A percentile compares a stretch with the other conserved stretches of the same genome.
These are phyloP conservation scores for Dermatophagoides farinae DNA, from an alignment of 1,140 invertebrate genomes.

Conservation along the genomic window DNA sequence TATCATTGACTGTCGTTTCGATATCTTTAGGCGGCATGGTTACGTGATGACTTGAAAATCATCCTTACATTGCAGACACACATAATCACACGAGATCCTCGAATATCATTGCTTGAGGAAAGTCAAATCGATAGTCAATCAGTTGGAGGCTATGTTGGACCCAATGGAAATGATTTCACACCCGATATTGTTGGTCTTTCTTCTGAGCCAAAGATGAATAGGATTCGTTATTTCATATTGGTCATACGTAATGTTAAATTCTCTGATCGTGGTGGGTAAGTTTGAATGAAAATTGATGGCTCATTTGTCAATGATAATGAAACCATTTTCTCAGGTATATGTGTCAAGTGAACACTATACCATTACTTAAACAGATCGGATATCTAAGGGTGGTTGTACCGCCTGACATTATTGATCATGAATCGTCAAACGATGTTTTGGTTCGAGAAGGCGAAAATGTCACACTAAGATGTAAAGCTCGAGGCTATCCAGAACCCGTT, in stretches of 20 bases:
- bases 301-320: neutral
- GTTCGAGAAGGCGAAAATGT: slow-evolving; percentile 73
- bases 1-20: neutral
- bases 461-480: slow-evolving; percentile 60
- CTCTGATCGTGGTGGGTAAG: slow-evolving; percentile 9
- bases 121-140: slow-evolving; percentile 45
- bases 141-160: slow-evolving; percentile 52
- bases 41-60: slow-evolving; percentile 79
- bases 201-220: slow-evolving; percentile 29
- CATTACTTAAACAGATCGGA: slow-evolving; percentile 70
- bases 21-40: slow-evolving; percentile 41
- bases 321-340: slow-evolving; percentile 7
- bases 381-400: slow-evolving; percentile 80
- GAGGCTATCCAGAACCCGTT: slow-evolving; percentile 59
- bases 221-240: slow-evolving; percentile 42
- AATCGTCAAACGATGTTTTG: slow-evolving; percentile 70
- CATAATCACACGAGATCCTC: slow-evolving; percentile 72
- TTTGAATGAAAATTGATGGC: neutral
- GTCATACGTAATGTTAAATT: slow-evolving; percentile 64
- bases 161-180: slow-evolving; percentile 48
- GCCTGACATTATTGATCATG: slow-evolving; percentile 73
- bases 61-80: slow-evolving; percentile 73
- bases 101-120: slow-evolving; percentile 49
- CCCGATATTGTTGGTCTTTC: slow-evolving; percentile 42
- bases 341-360: slow-evolving; percentile 29